A percentile compares a stretch with the other conserved stretches of the same genome.
Conservation (phyloP, 1,140 invertebrate genomes). For the Heliconius melpomene region DNA sequence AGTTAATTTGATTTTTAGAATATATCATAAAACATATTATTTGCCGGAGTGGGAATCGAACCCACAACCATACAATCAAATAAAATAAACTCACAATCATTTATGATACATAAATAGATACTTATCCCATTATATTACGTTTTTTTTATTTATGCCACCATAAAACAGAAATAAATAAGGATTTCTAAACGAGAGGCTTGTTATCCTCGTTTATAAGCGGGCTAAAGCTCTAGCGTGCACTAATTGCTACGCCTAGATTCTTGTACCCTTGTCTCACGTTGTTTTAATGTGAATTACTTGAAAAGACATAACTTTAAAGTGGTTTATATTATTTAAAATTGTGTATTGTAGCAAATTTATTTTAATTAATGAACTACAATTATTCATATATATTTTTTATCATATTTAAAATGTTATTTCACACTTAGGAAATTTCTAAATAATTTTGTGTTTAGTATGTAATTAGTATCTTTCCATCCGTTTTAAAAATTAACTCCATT, state of each 20-base stretch:
- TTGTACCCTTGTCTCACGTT: background rate
- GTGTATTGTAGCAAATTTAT: background rate
- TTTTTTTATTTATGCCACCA: background rate
- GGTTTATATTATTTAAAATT: background rate
- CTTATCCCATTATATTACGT: background rate
- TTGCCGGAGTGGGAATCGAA: too few relatives aligned
- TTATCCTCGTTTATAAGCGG: slow-evolving; percentile 4
- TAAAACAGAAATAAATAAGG: background rate
- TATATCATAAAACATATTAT: too few relatives aligned
- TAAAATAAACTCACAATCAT: background rate
- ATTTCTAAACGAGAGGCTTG: background rate
- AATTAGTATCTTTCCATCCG: background rate
- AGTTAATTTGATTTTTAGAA: too few relatives aligned
- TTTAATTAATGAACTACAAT: background rate
- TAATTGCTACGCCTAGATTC: slow-evolving; percentile 27
- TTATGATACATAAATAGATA: too few relatives aligned
- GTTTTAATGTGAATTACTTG: background rate
- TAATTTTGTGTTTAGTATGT: too few relatives aligned
- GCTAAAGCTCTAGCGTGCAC: background rate
- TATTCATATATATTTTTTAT: background rate
- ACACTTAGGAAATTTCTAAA: background rate
- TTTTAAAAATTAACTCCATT: too few relatives aligned
- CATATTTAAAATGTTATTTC: background rate
- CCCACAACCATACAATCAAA: background rate
- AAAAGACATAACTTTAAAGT: background rate